Evolutionary conservation across 2,113 vertebrate genomes (phyloP).

Genomic region (Poicephalus gulielmi): DNA sequence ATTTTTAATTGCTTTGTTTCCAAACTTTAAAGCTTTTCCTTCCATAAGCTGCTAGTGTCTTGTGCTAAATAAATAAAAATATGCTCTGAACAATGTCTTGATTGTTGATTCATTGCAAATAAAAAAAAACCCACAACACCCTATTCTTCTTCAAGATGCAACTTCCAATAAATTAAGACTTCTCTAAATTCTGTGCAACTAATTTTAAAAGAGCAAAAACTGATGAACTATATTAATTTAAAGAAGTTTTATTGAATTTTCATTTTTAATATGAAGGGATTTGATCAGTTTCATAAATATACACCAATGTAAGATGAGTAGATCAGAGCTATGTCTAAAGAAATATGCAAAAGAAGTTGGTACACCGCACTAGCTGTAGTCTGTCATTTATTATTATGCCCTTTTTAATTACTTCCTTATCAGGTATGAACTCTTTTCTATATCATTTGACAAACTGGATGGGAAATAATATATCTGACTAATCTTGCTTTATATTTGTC

Average conservation of each 20-base stretch:
- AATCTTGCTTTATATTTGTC: neutral
- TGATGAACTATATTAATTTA: neutral
- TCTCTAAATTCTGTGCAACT: neutral
- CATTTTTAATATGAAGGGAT: neutral
- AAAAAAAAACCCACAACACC: neutral
- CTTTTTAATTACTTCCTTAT: neutral
- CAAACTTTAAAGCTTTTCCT: conserved; percentile 36
- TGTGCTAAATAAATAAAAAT: conserved; percentile 36
- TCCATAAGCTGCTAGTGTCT: neutral
- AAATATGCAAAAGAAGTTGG: neutral
- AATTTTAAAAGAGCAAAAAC: neutral
- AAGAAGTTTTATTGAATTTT: neutral
- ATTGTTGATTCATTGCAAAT: neutral
- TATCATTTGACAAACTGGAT: neutral
- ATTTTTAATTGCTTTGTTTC: conserved; percentile 59
- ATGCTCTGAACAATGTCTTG: neutral
- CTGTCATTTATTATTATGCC: neutral
- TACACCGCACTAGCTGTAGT: neutral
- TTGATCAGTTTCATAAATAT: neutral
- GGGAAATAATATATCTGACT: neutral
- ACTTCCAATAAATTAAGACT: neutral
- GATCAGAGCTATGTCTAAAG: neutral
- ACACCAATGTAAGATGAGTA: neutral
- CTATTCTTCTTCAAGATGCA: neutral
- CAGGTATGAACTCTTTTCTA: neutral